phyloP scores from a whole-genome alignment of 1,140 invertebrate genomes.

The Triops longicaudatus region DNA sequence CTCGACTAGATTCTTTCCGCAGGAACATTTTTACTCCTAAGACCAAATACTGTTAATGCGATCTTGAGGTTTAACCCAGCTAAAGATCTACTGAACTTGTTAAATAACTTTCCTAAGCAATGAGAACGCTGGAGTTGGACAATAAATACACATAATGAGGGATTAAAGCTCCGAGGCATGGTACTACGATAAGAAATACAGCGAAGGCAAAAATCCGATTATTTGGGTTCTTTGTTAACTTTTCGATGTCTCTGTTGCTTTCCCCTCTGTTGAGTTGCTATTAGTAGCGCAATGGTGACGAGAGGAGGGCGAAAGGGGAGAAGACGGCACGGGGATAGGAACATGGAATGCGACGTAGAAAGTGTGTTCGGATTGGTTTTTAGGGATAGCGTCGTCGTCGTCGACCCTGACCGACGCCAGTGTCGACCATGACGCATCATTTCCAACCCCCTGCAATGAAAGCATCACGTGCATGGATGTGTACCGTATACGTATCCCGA shows the following conservation, averaged over 20 bases:
- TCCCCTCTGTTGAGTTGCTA: background rate
- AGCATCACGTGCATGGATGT: background rate
- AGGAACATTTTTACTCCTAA: too few species aligned
- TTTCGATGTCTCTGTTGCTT: too few species aligned
- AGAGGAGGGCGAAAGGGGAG: background rate
- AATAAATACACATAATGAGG: background rate
- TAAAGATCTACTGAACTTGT: too few species aligned
- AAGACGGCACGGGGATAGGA: background rate
- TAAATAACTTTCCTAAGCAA: too few species aligned
- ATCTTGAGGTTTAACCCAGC: too few species aligned
- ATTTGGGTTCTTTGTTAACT: too few species aligned
- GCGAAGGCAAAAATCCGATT: background rate
- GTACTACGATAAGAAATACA: background rate
- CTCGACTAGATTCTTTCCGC: too few species aligned
- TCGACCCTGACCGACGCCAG: slow-evolving; percentile 13
- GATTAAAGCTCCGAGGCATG: background rate
- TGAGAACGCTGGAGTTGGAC: too few species aligned
- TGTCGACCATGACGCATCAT: slow-evolving; percentile 14
- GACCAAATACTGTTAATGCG: too few species aligned
- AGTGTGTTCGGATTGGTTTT: background rate
- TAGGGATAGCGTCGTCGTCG: background rate
- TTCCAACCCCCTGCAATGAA: background rate
- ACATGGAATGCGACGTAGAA: background rate
- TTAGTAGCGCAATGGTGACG: background rate
- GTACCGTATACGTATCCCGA: background rate